Conservation (phyloP, 1,140 invertebrate genomes). For the Heliothis virescens region DNA sequence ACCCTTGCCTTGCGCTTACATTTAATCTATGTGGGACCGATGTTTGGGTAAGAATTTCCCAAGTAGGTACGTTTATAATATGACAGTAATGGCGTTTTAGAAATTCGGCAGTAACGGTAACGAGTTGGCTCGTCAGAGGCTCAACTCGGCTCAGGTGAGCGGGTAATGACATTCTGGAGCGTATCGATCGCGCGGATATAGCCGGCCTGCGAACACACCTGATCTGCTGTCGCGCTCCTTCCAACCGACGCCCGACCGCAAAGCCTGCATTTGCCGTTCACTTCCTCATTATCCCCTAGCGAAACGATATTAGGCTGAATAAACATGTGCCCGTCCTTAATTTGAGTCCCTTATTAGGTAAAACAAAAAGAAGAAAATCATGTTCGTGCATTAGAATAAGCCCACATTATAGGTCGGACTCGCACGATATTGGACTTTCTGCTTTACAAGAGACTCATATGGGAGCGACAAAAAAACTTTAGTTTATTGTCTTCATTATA, state of each 20-base stretch:
- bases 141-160: constrained; percentile 59
- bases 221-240: constrained; percentile 39
- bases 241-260: constrained; percentile 35
- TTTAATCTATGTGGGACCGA: background rate
- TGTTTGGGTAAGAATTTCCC: background rate
- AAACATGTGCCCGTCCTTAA: constrained; percentile 1
- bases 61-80: background rate
- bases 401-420: too few relatives aligned
- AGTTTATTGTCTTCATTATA: too few relatives aligned
- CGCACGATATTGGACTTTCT: too few relatives aligned
- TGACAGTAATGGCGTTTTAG: constrained; percentile 38
- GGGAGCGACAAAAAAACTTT: too few relatives aligned
- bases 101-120: constrained; percentile 44
- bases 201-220: constrained; percentile 51
- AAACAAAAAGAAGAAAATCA: too few relatives aligned
- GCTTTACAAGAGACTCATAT: too few relatives aligned
- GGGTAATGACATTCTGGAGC: constrained; percentile 69
- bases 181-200: constrained; percentile 70
- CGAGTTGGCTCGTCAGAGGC: constrained; percentile 42
- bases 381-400: too few relatives aligned
- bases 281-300: constrained; percentile 41
- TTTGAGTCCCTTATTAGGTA: too few relatives aligned
- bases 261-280: constrained; percentile 38
- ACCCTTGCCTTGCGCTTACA: background rate
- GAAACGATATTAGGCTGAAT: constrained; percentile 19